These are phyloP conservation scores for Parelbella ahira DNA, from an alignment of 2,888 invertebrate species.

Conservation along the genomic window DNA sequence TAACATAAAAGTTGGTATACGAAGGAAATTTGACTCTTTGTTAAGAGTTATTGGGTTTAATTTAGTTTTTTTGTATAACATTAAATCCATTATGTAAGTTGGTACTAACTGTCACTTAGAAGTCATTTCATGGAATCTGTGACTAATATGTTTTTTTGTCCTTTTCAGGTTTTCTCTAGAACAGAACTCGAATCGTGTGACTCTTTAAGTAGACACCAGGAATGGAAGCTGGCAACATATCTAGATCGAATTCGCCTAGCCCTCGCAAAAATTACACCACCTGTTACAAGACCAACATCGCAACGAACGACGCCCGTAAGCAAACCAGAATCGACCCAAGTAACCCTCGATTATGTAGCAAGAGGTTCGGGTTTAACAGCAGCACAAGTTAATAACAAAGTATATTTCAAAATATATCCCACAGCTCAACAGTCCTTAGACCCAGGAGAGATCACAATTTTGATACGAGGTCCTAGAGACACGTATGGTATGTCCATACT, in stretches of 20 bases:
- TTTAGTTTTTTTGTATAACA: too few species aligned
- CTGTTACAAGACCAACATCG: conserved; percentile 50
- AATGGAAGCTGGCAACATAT: conserved; percentile 79
- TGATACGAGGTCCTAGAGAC: conserved; percentile 71
- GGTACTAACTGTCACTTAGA: too few species aligned
- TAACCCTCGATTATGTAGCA: conserved; percentile 77
- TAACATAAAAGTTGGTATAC: not conserved
- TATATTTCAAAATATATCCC: conserved; percentile 81
- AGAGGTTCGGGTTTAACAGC: conserved; percentile 82
- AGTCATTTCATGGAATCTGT: too few species aligned
- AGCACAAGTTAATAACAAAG: conserved; percentile 77
- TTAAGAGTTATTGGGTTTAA: too few species aligned
- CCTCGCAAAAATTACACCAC: conserved; percentile 60
- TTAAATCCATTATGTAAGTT: too few species aligned
- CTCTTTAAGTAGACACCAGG: conserved; percentile 72
- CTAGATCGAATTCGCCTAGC: conserved; percentile 71
- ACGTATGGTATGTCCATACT: conserved; percentile 67
- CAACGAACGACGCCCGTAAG: conserved; percentile 60
- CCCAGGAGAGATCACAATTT: conserved; percentile 68
- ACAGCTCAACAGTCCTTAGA: conserved; percentile 71
- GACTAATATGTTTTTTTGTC: conserved; percentile 1
- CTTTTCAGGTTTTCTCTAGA: conserved; percentile 79
- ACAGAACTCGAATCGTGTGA: conserved; percentile 75
- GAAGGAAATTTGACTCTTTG: too few species aligned
- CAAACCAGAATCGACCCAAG: conserved; percentile 55